Percentiles rank a stretch among this genome's conserved stretches.
Evolutionary conservation across 2,888 invertebrate species (phyloP).

Genomic region (Metacarcinus magister): DNA sequence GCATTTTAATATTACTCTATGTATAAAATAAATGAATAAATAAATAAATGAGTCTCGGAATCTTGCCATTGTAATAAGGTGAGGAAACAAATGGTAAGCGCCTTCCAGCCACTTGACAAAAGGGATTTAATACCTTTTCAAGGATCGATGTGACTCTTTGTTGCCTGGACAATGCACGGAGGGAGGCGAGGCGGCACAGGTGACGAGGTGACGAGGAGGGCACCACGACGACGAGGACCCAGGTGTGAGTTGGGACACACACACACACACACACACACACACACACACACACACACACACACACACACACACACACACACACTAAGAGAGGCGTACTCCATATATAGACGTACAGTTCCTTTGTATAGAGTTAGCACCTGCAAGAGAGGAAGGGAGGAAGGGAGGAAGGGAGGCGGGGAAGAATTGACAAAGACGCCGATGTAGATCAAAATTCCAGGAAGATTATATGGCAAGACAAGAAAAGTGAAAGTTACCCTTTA

Average conservation of each 20-base stretch:
- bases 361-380: neutral
- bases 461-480: neutral
- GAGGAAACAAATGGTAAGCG: neutral
- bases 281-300: too few species aligned
- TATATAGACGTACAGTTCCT: too few species aligned
- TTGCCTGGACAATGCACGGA: neutral
- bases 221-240: too few species aligned
- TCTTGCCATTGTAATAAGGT: neutral
- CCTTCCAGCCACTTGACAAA: neutral
- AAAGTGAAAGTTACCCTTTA: too few species aligned
- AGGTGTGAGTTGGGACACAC: too few species aligned
- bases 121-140: neutral
- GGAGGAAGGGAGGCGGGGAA: conserved; percentile 4
- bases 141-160: neutral
- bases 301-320: too few species aligned
- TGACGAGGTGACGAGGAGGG: too few species aligned
- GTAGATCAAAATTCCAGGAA: neutral
- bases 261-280: too few species aligned
- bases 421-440: neutral
- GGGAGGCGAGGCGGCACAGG: too few species aligned
- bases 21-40: neutral
- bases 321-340: too few species aligned
- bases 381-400: conserved; percentile 19
- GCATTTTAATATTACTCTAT: neutral
- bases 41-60: neutral